Evolutionary conservation across 2,888 invertebrate species (phyloP).

Genomic region (Trachelus tabidus): DNA sequence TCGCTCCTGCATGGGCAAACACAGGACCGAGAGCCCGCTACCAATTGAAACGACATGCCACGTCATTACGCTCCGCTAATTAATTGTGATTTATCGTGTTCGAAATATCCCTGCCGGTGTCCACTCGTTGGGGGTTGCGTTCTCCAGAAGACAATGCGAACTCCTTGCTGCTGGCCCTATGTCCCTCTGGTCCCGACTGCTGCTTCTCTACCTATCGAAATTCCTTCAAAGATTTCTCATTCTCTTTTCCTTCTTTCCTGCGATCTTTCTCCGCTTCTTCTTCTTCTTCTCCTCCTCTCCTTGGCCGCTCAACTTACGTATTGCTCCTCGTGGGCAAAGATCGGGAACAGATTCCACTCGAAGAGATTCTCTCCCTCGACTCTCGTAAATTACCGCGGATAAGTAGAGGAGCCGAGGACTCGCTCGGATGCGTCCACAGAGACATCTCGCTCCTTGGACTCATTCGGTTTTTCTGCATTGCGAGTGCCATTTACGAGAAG

Average conservation of each 20-base stretch:
- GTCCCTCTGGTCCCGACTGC: neutral
- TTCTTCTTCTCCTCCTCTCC: slow-evolving; percentile 7
- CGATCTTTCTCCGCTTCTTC: neutral
- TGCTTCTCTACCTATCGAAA: neutral
- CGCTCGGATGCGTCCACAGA: neutral
- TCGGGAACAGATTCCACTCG: neutral
- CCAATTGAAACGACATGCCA: slow-evolving; percentile 63
- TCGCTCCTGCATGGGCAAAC: neutral
- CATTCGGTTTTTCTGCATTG: neutral
- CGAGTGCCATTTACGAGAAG: neutral
- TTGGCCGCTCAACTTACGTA: slow-evolving; percentile 16
- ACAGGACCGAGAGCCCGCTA: slow-evolving; percentile 25
- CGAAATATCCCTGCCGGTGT: slow-evolving; percentile 30
- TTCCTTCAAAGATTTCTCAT: neutral
- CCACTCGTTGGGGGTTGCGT: neutral
- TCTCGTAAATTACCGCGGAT: slow-evolving; percentile 11
- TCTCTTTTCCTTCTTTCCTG: neutral
- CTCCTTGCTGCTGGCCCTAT: neutral
- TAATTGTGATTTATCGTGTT: slow-evolving; percentile 66
- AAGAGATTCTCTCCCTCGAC: neutral
- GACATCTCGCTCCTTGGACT: neutral
- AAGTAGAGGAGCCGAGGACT: neutral
- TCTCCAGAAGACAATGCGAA: neutral
- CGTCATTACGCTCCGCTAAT: slow-evolving; percentile 65
- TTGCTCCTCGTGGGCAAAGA: slow-evolving; percentile 18